A percentile compares a stretch with the other conserved stretches of the same genome.
These are phyloP conservation scores for Rhea pennata DNA, from an alignment of 2,113 vertebrate genomes.

Conservation along the genomic window DNA sequence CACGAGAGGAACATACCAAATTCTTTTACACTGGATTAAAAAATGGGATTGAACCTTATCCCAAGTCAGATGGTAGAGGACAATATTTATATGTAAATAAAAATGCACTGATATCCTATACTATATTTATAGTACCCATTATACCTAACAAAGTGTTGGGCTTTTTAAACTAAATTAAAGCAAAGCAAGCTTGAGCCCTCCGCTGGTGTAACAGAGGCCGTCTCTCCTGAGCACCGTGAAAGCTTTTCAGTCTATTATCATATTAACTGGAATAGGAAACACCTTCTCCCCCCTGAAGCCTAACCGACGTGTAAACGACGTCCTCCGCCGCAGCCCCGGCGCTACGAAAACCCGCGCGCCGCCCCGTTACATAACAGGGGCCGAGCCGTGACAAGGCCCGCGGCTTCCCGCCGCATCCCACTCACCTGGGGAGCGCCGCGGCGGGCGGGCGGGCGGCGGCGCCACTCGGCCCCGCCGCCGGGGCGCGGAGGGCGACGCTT, in stretches of 20 bases:
- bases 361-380: not conserved
- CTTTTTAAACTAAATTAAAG: rapidly evolving
- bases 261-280: rapidly evolving
- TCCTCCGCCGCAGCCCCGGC: not conserved
- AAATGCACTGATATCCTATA: rapidly evolving
- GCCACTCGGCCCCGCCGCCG: not conserved
- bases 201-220: rapidly evolving
- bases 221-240: rapidly evolving
- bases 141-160: rapidly evolving
- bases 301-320: not conserved
- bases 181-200: not conserved
- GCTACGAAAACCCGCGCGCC: no score
- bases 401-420: not conserved
- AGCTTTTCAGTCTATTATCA: rapidly evolving
- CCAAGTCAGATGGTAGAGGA: not conserved
- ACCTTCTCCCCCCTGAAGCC: rapidly evolving
- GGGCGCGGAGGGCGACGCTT: not conserved
- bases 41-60: not conserved
- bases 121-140: rapidly evolving
- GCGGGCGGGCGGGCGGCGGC: not conserved
- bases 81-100: not conserved
- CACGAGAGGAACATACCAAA: not conserved
- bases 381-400: not conserved
- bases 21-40: not conserved
- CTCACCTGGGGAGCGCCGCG: conserved; percentile 3